These are phyloP conservation scores for Pygoscelis antarcticus DNA, from an alignment of 2,113 vertebrate species.

Conservation along the genomic window DNA sequence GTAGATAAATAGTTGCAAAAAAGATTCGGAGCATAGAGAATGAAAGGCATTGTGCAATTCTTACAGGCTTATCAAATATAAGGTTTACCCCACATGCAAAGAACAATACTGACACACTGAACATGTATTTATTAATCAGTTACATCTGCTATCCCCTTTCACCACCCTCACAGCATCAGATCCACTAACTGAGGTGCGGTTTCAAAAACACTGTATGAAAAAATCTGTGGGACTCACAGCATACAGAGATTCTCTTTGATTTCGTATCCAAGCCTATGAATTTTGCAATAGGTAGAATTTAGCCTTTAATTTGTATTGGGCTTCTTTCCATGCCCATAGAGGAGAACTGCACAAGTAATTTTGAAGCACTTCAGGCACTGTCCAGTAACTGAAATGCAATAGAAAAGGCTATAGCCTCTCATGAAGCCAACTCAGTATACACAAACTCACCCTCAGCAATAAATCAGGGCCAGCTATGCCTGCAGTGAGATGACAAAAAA, in stretches of 20 bases:
- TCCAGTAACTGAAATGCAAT: background rate
- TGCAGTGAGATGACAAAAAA: background rate
- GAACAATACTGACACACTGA: background rate
- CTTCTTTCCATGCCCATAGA: background rate
- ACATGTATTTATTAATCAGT: background rate
- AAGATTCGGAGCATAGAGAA: background rate
- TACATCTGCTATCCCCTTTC: background rate
- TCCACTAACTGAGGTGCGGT: background rate
- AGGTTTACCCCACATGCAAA: background rate
- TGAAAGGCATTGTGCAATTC: background rate
- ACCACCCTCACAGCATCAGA: background rate
- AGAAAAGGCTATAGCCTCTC: background rate
- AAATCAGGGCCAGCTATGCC: background rate
- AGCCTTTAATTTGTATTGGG: background rate
- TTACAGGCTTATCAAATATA: background rate
- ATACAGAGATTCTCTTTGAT: background rate
- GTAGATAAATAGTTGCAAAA: background rate
- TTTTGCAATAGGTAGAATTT: slow-evolving; percentile 22
- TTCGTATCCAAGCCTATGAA: background rate
- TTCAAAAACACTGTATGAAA: background rate
- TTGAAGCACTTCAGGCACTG: background rate
- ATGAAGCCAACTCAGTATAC: background rate
- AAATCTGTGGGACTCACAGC: background rate
- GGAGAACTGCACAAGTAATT: background rate
- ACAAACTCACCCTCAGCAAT: background rate